Evolutionary conservation across 2,797 vertebrate genomes (phyloP).

Genomic region (Apodemus agrarius): DNA sequence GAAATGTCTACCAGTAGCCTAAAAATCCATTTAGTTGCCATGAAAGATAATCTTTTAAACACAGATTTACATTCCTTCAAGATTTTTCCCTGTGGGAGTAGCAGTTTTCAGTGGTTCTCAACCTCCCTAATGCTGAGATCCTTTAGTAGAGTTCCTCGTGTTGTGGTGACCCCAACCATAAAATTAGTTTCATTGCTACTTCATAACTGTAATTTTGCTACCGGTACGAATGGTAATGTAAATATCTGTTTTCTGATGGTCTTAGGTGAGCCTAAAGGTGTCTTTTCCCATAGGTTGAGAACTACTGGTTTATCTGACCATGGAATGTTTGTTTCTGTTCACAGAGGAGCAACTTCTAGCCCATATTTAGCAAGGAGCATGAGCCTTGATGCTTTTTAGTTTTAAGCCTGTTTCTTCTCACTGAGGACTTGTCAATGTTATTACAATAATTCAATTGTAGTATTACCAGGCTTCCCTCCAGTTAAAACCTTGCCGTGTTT

Average conservation of each 20-base stretch:
- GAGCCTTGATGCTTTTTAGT: not conserved
- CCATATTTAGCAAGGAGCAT: constrained; percentile 37
- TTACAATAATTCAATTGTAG: constrained; percentile 48
- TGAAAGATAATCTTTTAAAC: constrained; percentile 79
- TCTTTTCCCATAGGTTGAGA: not conserved
- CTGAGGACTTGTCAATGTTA: constrained; percentile 19
- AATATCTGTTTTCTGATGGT: not conserved
- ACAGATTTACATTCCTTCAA: constrained; percentile 75
- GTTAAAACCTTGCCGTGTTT: not conserved
- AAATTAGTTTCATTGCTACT: not conserved
- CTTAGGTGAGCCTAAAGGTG: not conserved
- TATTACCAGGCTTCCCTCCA: not conserved
- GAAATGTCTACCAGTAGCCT: not conserved
- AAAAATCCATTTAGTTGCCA: constrained; percentile 74
- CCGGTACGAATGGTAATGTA: not conserved
- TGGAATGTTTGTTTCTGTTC: constrained; percentile 70
- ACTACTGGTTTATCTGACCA: constrained; percentile 35
- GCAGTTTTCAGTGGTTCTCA: not conserved
- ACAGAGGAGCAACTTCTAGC: constrained; percentile 9
- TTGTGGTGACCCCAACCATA: not conserved
- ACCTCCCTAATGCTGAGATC: not conserved
- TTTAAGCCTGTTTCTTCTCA: constrained; percentile 41
- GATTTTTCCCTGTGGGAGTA: constrained; percentile 64
- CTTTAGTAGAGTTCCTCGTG: not conserved
- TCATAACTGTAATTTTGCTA: not conserved